Conservation (phyloP, 1,140 invertebrate genomes). For the Apis florea region DNA sequence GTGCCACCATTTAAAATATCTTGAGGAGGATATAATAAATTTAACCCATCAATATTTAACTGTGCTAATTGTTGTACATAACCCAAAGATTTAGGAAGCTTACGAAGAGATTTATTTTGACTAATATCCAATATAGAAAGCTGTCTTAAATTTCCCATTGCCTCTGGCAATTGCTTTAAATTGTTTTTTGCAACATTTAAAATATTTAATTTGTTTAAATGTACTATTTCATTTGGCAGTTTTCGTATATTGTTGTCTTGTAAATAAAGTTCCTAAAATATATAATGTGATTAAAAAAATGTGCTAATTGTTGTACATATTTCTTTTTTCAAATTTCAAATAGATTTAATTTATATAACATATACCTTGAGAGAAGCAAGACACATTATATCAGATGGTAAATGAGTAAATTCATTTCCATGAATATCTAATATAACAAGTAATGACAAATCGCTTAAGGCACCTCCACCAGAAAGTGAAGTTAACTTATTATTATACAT, state of each 20-base stretch:
- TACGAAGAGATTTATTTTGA: constrained; percentile 82
- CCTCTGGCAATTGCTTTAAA: constrained; percentile 84
- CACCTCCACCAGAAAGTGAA: constrained; percentile 86
- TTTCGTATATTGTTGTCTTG: constrained; percentile 84
- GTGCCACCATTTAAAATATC: constrained; percentile 83
- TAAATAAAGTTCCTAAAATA: constrained; percentile 83
- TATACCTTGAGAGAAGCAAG: constrained; percentile 83
- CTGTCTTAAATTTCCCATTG: constrained; percentile 83
- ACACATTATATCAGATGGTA: constrained; percentile 83
- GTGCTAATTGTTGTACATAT: no score
- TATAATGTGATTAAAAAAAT: constrained; percentile 57
- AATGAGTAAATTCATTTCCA: constrained; percentile 84
- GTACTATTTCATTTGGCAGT: constrained; percentile 85
- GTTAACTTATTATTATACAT: constrained; percentile 85
- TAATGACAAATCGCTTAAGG: constrained; percentile 84
- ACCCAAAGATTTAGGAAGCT: constrained; percentile 84
- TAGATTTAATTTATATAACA: background rate
- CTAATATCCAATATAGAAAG: constrained; percentile 82
- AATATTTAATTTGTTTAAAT: constrained; percentile 83
- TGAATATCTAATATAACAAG: constrained; percentile 87
- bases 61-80: constrained; percentile 81
- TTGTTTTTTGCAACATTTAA: constrained; percentile 88
- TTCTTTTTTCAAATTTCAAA: background rate
- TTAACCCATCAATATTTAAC: constrained; percentile 83
- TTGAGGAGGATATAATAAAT: constrained; percentile 83